Evolutionary conservation across 2,888 invertebrate species (phyloP), one percentile per base, ranked within the genome.

Genomic region (Lepetodrilus schrolli): DNA sequence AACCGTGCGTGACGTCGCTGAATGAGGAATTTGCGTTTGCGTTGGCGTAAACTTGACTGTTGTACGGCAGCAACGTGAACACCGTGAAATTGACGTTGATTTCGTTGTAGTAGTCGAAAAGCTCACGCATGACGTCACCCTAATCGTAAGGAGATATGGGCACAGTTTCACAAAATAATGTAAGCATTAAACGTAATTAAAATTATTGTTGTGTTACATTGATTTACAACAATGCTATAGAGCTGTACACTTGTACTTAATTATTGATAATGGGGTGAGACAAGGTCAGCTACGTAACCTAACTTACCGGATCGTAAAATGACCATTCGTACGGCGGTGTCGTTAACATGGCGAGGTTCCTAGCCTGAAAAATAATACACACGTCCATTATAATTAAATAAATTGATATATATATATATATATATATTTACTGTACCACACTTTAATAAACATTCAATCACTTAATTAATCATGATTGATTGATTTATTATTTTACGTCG

Each of bases 321-420:
- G 85, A 76, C 88, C 87, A 87, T 68, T 82, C 78, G 72, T 87
- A 86, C 0, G 87, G 88, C 4, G 86, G 87, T 1, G 82, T 82
- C 0, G 87, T 85, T 72, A 88, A 74, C 87, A 88, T 87, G 4
- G 87, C 87, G n/a, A 86, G 75, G 66, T 81, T 82, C 8, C 86
- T 76, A 5, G 88, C 88, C 88, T 88, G 79, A 17, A 80, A 76
- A n/a, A 66, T 8, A 49, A 48, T n/a, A n/a, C n/a, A n/a, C n/a
- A n/a, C n/a, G n/a, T n/a, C n/a, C n/a, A n/a, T n/a, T n/a, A n/a
- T n/a, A n/a, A n/a, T n/a, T n/a, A n/a, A n/a, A n/a, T n/a, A n/a
- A n/a, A n/a, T n/a, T n/a, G n/a, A n/a, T n/a, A n/a, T n/a, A n/a
- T n/a, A n/a, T n/a, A n/a, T n/a, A n/a, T n/a, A n/a, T n/a, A n/a